Conservation (phyloP, 2,888 invertebrate genomes). For the Caenorhabditis japonica region DNA sequence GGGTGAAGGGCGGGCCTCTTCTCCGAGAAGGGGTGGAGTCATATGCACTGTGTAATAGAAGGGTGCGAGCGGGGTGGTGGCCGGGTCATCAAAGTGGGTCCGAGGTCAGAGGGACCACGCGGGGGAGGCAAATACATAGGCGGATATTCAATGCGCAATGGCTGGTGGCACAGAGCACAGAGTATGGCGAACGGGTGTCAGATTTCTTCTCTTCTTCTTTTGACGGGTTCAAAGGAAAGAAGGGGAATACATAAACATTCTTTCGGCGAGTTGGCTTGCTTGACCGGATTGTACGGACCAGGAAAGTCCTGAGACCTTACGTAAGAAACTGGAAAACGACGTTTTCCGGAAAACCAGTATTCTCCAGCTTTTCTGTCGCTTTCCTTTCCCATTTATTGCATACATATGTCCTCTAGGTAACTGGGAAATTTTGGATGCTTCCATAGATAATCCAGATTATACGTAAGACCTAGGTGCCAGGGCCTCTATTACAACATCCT, state of each 20-base stretch:
- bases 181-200: slow-evolving; percentile 12
- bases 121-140: slow-evolving; percentile 39
- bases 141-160: slow-evolving; percentile 44
- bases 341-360: no score
- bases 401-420: no score
- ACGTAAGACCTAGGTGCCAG: no score
- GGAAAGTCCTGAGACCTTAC: no score
- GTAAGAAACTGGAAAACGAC: no score
- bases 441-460: no score
- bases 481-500: no score
- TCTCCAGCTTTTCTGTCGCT: no score
- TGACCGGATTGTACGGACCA: no score
- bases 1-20: slow-evolving; percentile 14
- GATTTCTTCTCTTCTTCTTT: slow-evolving; percentile 26
- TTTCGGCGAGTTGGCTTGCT: no score
- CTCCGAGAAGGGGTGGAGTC: slow-evolving; percentile 41
- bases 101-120: slow-evolving; percentile 34
- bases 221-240: slow-evolving; percentile 5
- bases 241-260: slow-evolving; percentile 43
- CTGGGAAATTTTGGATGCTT: no score
- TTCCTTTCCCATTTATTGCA: no score
- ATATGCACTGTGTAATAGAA: slow-evolving; percentile 45
- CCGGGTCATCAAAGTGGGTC: slow-evolving; percentile 23
- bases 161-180: slow-evolving; percentile 26
- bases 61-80: slow-evolving; percentile 26